Evolutionary conservation across 2,888 invertebrate species (phyloP).

Genomic region (Tenodera sinensis): DNA sequence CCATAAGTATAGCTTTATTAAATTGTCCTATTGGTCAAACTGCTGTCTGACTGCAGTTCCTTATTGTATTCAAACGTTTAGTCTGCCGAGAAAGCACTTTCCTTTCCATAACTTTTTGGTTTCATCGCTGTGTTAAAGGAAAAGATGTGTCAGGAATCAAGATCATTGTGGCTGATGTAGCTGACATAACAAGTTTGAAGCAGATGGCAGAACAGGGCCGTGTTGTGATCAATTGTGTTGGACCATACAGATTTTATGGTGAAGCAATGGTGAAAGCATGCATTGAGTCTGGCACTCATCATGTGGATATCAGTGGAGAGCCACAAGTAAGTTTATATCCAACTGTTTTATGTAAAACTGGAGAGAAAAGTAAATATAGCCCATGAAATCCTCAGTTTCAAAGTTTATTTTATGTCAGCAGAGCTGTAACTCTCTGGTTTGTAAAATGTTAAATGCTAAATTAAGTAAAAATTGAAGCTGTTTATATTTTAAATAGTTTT

Average conservation of each 20-base stretch:
- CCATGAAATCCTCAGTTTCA: no score
- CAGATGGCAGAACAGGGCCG: conserved; percentile 77
- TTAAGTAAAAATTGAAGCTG: no score
- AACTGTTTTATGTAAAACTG: no score
- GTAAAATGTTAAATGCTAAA: no score
- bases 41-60: no score
- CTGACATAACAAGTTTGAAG: conserved; percentile 66
- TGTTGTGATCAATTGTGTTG: conserved; percentile 87
- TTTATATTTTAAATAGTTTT: no score
- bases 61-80: no score
- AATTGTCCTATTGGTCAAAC: no score
- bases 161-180: conserved; percentile 74
- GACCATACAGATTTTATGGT: conserved; percentile 85
- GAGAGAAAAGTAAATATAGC: no score
- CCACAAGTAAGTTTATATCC: conserved; percentile 67
- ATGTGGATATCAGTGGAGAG: conserved; percentile 92
- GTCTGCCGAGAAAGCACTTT: not conserved
- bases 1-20: no score
- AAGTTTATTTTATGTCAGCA: no score
- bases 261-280: conserved; percentile 88
- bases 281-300: conserved; percentile 72
- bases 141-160: conserved; percentile 58
- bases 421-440: no score
- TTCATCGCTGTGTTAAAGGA: conserved; percentile 45
- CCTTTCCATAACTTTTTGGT: not conserved